These are phyloP conservation scores for Hirtodrosophila cameraria DNA, from an alignment of 2,888 invertebrate genomes.

Conservation along the genomic window DNA sequence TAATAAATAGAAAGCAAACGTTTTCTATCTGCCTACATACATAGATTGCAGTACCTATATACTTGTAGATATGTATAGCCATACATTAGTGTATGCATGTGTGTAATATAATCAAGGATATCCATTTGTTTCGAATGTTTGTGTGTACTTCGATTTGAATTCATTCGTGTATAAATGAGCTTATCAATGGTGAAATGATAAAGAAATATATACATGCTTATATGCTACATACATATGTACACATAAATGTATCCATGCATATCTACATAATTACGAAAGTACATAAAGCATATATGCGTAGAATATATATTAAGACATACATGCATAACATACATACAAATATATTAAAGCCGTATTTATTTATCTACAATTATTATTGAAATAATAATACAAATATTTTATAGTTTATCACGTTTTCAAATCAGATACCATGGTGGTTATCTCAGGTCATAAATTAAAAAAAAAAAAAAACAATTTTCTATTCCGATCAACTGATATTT, in stretches of 20 bases:
- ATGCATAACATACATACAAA: too few species aligned
- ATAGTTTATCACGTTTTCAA: too few species aligned
- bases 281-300: too few species aligned
- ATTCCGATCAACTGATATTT: too few species aligned
- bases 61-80: background rate
- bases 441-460: too few species aligned
- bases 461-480: too few species aligned
- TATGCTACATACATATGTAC: background rate
- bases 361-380: too few species aligned
- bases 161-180: background rate
- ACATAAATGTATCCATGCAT: background rate
- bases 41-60: background rate
- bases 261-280: background rate
- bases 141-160: background rate
- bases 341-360: too few species aligned
- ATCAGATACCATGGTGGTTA: too few species aligned
- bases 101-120: background rate
- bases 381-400: too few species aligned
- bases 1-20: background rate
- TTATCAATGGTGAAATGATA: slow-evolving; percentile 11
- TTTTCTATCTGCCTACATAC: background rate
- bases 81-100: background rate
- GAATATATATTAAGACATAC: slow-evolving; percentile 2
- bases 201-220: slow-evolving; percentile 1
- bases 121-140: too few species aligned